Base-by-base conservation (phyloP, 1,140 invertebrate species). In the Cyclina sinensis region DNA sequence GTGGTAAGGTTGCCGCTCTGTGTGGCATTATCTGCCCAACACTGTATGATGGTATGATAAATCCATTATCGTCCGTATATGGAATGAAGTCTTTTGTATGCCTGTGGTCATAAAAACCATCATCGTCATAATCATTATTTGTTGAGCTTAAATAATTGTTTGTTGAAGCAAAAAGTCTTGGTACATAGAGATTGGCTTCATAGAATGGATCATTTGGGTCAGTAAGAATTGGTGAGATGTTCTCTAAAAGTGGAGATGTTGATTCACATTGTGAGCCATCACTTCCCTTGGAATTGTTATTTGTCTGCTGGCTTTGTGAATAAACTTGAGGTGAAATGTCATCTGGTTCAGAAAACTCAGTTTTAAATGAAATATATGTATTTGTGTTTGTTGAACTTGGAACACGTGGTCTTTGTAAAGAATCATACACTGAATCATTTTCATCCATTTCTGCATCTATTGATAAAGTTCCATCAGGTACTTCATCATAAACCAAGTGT, bases 331-430 rank as follows among this genome's bases (percentile, higher is more conserved):
- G 81, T 37, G 1, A 70, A 37, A 81, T 68, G n/a, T 91, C 89
- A 11, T 89, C 91, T 0, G 91, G 91, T 35, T 92, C 91, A 27
- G 92, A 90, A 62, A 92, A 78, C 79, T 93, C 91, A 37, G 90
- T 91, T 51, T 90, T 92, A 86, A 93, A 93, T 65, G 92, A 93
- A 18, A 93, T 90, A 65, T 93, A 93, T n/a, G 91, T 93, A 86
- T 93, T 92, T 24, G 86, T 83, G 35, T 88, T 88, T n/a, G 37
- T 35, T 4, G 86, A 83, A 48, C 79, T 88, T 2, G 68, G 32
- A 16, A 74, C 35, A 16, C 68, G 43, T n/a, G 86, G 86, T 43
- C 80, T 73, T 57, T 88, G 86, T 80, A 88, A 74, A 0, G 86
- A 88, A 62, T 88, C 86, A 46, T 88, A 88, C 79, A 88, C 62